Evolutionary conservation across 2,797 vertebrate species (phyloP), one percentile per base, ranked within the genome.

Genomic region (Acrossocheilus fasciatus): DNA sequence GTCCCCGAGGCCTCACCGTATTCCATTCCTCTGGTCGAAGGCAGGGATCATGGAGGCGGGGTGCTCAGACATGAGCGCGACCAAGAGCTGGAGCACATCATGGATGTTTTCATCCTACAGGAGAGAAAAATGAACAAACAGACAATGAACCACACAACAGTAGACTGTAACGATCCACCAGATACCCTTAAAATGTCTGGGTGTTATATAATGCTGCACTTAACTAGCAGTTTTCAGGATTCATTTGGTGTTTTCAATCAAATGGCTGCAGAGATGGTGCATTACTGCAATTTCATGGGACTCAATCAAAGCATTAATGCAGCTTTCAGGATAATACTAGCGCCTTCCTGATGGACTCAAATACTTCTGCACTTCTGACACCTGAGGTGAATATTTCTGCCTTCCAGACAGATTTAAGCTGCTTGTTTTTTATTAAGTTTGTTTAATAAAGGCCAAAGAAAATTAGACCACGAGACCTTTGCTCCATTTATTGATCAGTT

Each of bases 11-110:
- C 23, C 90, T 93, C 93, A 99, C 98, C 98, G 97, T 96, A 99
- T 99, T 89, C 98, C 98, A 82, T 99, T 99, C 89, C 98, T 97
- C 95, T 99, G 98, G 95, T 99, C 98, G 90, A 99, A 99, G 2
- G 98, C 98, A 54, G 98, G 98, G 92, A 99, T 99, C 98, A 99
- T 99, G 87, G 98, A 99, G 6, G 98, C 98, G 9, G 98, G 98
- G 83, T 99, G 98, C 90, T 99, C 98, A 12, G 98, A 99, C 98
- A 99, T 99, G 20, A 99, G 96, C 88, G 98, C 98, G 91, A 99
- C 98, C 80, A 99, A 91, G 91, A 99, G 94, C 94, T 99, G 98
- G 83, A 99, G 96, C 78, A 99, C 98, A 86, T 99, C 98, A 83
- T 99, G 98, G 91, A 99, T 99, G 91, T 99, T 99, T 95, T 99